phyloP scores from a whole-genome alignment of 1,140 invertebrate genomes.

The Drosophila prosaltans region DNA sequence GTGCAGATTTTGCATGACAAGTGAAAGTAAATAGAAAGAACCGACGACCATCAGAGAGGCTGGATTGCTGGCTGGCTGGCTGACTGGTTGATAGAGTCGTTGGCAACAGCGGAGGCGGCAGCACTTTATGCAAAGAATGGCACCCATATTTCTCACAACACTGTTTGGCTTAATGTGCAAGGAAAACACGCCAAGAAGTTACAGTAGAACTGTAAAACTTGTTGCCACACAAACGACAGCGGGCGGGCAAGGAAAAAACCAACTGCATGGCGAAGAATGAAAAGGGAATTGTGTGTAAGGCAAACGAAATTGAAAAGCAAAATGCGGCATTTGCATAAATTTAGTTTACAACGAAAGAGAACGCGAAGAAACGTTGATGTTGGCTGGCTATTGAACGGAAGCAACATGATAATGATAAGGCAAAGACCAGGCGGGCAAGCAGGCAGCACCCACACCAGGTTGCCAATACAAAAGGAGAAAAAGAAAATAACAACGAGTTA shows the following conservation, averaged over 20 bases:
- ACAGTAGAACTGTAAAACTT: conserved; percentile 43
- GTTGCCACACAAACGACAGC: conserved; percentile 40
- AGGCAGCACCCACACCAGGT: not conserved
- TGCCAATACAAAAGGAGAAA: not conserved
- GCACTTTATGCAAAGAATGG: conserved; percentile 71
- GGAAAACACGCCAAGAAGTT: conserved; percentile 71
- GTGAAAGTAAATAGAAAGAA: conserved; percentile 68
- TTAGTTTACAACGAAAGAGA: conserved; percentile 31
- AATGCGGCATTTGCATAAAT: conserved; percentile 75
- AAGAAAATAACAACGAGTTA: not conserved
- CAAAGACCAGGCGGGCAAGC: not conserved
- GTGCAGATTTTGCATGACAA: conserved; percentile 61
- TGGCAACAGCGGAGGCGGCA: not conserved
- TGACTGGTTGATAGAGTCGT: not conserved
- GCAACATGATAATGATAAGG: conserved; percentile 66
- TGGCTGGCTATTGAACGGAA: conserved; percentile 63
- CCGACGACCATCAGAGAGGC: not conserved
- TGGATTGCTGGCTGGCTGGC: not conserved
- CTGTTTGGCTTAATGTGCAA: conserved; percentile 57
- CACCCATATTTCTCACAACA: conserved; percentile 69
- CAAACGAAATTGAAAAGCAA: conserved; percentile 73
- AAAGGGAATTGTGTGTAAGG: conserved; percentile 49
- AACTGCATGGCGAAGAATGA: conserved; percentile 6
- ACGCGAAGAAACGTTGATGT: conserved; percentile 13
- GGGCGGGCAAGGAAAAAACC: conserved; percentile 1